These are phyloP conservation scores for Pontoporia blainvillei DNA, from an alignment of 2,113 vertebrate genomes.

Conservation along the genomic window DNA sequence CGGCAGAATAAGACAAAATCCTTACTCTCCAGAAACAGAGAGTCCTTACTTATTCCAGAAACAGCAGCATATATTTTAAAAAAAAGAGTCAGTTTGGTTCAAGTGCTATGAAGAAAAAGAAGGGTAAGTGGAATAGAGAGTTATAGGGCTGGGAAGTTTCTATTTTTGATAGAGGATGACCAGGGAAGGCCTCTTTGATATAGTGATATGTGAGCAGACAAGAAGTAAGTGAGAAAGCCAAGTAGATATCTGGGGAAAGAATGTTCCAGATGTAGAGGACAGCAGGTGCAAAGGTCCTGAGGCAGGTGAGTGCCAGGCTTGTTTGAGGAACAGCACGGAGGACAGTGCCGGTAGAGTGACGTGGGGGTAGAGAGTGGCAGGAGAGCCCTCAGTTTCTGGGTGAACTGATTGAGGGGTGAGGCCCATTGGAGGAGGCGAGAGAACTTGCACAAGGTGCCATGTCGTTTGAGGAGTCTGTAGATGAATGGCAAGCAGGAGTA, in stretches of 20 bases:
- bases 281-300: background rate
- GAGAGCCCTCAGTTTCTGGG: too few relatives aligned
- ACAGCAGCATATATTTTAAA: rapidly evolving
- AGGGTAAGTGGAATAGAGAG: too few relatives aligned
- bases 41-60: background rate
- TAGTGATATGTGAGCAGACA: background rate
- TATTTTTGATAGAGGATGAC: background rate
- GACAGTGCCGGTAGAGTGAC: background rate
- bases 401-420: too few relatives aligned
- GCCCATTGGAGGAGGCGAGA: too few relatives aligned
- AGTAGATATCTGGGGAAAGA: background rate
- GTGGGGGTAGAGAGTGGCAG: background rate
- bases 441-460: too few relatives aligned
- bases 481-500: background rate
- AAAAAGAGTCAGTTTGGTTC: background rate
- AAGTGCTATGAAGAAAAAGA: background rate
- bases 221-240: background rate
- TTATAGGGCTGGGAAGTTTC: background rate
- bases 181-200: background rate
- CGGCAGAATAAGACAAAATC: background rate
- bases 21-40: background rate
- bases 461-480: background rate
- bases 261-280: background rate
- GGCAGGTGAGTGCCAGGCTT: background rate
- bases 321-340: background rate